Percentiles rank a stretch among this genome's conserved stretches.
Conservation (phyloP, 1,140 invertebrate genomes). For the Palaemon carinicauda region DNA sequence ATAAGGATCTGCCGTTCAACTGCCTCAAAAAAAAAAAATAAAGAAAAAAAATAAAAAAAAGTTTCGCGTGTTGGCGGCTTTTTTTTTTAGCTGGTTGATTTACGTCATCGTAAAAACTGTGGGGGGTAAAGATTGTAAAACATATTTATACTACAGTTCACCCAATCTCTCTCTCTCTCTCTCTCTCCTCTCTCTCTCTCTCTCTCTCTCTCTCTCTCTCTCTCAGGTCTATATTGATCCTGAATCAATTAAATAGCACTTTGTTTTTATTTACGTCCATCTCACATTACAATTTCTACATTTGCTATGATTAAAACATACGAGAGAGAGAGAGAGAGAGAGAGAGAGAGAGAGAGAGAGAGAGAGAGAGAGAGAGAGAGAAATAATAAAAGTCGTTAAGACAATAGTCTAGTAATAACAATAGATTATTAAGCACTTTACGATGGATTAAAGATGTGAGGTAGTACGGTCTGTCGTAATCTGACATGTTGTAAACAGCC, state of each 20-base stretch:
- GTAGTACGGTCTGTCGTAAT: no score
- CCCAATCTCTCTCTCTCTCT: conserved; percentile 1
- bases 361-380: background rate
- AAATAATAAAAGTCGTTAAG: background rate
- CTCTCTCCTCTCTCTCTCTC: conserved; percentile 5
- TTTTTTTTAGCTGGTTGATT: background rate
- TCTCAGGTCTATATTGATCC: background rate
- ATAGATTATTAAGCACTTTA: background rate
- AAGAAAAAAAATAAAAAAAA: no score
- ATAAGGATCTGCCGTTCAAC: no score
- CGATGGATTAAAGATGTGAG: no score
- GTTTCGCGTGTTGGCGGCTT: background rate
- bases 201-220: conserved; percentile 16
- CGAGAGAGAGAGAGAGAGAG: conserved; percentile 11
- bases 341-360: background rate
- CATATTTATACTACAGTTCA: background rate
- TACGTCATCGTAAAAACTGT: background rate
- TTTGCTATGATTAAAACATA: no score
- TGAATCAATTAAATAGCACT: no score
- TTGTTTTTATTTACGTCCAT: no score
- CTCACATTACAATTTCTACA: no score
- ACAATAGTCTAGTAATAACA: background rate
- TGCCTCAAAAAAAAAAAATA: no score
- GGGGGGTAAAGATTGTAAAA: background rate
- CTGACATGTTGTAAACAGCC: background rate